Evolutionary conservation across 2,888 invertebrate species (phyloP).

Genomic region (Megalurothrips usitatus): DNA sequence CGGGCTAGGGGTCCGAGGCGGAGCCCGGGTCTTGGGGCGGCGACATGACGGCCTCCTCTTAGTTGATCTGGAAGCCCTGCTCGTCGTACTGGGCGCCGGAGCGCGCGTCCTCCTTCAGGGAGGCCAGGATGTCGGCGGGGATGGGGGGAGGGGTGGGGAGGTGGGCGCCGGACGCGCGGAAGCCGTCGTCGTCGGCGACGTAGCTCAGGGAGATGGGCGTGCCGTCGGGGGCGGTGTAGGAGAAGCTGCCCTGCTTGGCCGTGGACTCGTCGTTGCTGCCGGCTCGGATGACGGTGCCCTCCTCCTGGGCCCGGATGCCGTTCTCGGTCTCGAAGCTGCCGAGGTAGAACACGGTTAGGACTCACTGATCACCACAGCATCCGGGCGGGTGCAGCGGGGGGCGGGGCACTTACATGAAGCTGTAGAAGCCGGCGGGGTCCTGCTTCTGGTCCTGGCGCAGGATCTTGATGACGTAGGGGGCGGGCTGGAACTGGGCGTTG

Average conservation of each 20-base stretch:
- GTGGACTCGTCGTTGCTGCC: slow-evolving; percentile 50
- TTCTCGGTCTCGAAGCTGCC: slow-evolving; percentile 49
- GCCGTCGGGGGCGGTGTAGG: slow-evolving; percentile 68
- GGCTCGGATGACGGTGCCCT: slow-evolving; percentile 53
- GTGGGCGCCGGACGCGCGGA: slow-evolving; percentile 55
- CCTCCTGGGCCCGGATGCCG: slow-evolving; percentile 48
- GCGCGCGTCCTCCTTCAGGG: slow-evolving; percentile 1
- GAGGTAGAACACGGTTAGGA: background rate
- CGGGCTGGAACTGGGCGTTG: background rate
- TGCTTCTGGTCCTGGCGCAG: background rate
- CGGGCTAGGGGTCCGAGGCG: background rate
- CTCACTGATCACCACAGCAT: no score
- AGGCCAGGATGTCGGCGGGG: slow-evolving; percentile 44
- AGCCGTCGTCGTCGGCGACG: slow-evolving; percentile 65
- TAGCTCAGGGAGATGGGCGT: slow-evolving; percentile 55
- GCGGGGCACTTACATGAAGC: background rate
- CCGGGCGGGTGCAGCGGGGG: no score
- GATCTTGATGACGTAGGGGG: background rate
- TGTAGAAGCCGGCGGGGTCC: slow-evolving; percentile 3
- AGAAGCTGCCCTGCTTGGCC: slow-evolving; percentile 65
- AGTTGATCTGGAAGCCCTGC: background rate
- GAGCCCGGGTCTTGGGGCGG: background rate
- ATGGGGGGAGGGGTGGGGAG: slow-evolving; percentile 47
- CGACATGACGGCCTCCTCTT: background rate
- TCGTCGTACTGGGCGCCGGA: background rate